Percentiles rank a stretch among this genome's conserved stretches.
These are phyloP conservation scores for Uropetala carovei DNA, from an alignment of 2,888 invertebrate species.

Conservation along the genomic window DNA sequence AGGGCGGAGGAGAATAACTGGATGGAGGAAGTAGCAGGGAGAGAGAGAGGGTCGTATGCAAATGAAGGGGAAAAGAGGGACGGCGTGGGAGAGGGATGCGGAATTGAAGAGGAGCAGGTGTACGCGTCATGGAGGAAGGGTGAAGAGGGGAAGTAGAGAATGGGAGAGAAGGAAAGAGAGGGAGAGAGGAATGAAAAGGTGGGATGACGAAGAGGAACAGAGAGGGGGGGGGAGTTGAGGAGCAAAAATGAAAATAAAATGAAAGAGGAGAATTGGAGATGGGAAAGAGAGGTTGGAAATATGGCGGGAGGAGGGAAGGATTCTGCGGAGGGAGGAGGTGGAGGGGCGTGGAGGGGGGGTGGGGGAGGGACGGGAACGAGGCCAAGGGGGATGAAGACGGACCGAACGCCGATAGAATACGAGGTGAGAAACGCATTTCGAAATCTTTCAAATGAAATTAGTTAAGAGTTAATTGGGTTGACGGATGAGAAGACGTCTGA, in stretches of 20 bases:
- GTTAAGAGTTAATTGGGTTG: slow-evolving; percentile 3
- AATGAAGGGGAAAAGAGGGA: background rate
- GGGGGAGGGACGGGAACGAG: background rate
- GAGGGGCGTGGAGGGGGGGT: background rate
- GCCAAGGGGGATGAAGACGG: background rate
- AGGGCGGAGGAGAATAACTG: background rate
- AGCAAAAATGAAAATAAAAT: background rate
- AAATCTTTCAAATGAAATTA: slow-evolving; percentile 16
- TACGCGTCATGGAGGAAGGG: background rate
- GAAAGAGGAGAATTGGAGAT: background rate
- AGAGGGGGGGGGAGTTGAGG: background rate
- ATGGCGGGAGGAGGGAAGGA: background rate
- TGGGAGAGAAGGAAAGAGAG: background rate
- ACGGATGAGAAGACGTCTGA: background rate
- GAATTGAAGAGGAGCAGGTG: background rate
- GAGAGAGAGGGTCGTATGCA: slow-evolving; percentile 17
- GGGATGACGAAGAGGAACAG: background rate
- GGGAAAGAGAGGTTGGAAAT: background rate
- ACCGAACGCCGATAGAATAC: too few relatives aligned
- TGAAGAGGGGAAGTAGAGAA: background rate
- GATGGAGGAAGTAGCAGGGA: background rate
- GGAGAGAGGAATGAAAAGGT: background rate
- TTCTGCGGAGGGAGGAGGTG: background rate
- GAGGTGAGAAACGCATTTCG: background rate
- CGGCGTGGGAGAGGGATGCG: background rate